phyloP scores from a whole-genome alignment of 2,113 vertebrate species.

The Microcebus ravelobensis region DNA sequence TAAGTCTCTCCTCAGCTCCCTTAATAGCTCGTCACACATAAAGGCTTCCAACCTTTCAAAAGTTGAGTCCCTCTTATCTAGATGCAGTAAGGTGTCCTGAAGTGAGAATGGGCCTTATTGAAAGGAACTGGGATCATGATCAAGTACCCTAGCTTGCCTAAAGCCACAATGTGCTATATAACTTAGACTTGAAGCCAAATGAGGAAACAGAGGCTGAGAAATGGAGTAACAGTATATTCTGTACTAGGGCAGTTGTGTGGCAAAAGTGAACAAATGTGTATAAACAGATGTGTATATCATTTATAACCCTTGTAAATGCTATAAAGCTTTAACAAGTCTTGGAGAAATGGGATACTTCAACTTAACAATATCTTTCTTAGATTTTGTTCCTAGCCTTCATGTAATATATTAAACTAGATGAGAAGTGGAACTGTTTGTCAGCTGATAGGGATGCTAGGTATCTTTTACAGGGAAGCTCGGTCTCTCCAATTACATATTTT shows the following conservation, averaged over 20 bases:
- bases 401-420: background rate
- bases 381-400: background rate
- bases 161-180: background rate
- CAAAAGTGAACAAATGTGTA: background rate
- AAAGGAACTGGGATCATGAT: background rate
- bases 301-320: background rate
- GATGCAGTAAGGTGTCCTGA: background rate
- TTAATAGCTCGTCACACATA: background rate
- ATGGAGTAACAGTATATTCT: background rate
- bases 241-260: background rate
- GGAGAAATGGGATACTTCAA: background rate
- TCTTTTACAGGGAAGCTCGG: slow-evolving; percentile 11
- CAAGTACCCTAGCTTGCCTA: background rate
- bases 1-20: background rate
- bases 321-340: background rate
- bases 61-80: background rate
- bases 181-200: background rate
- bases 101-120: background rate
- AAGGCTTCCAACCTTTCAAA: background rate
- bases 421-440: background rate
- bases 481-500: background rate
- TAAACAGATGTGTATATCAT: background rate
- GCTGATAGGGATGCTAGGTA: background rate
- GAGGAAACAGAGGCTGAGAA: slow-evolving; percentile 18
- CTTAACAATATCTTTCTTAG: background rate